phyloP scores from a whole-genome alignment of 2,888 invertebrate species.

The Liopterus haemorrhoidalis region DNA sequence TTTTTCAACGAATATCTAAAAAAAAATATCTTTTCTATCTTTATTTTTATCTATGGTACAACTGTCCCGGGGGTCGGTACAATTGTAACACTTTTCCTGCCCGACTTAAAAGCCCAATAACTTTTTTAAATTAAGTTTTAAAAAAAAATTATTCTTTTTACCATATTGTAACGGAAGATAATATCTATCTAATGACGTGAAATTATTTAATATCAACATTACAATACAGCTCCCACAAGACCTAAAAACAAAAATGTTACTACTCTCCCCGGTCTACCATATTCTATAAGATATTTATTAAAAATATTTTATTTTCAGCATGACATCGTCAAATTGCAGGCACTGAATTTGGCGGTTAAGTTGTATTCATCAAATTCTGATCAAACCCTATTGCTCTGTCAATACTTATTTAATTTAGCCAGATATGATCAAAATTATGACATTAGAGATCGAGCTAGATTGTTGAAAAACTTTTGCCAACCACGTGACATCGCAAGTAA shows the following conservation, averaged over 20 bases:
- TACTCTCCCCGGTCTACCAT: too few relatives aligned
- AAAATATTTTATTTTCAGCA: slow-evolving; percentile 55
- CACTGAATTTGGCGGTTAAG: slow-evolving; percentile 91
- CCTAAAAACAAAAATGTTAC: neutral
- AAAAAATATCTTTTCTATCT: too few relatives aligned
- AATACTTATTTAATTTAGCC: slow-evolving; percentile 90
- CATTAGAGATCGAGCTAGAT: slow-evolving; percentile 89
- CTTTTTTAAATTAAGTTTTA: too few relatives aligned
- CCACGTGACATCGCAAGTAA: slow-evolving; percentile 45
- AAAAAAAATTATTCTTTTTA: too few relatives aligned
- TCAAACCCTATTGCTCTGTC: slow-evolving; percentile 79
- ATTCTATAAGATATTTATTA: too few relatives aligned
- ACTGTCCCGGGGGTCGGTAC: too few relatives aligned
- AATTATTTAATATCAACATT: slow-evolving; percentile 1
- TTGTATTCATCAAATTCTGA: slow-evolving; percentile 81
- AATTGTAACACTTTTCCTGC: too few relatives aligned
- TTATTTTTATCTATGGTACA: too few relatives aligned
- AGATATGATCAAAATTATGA: slow-evolving; percentile 98
- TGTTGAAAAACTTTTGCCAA: slow-evolving; percentile 76
- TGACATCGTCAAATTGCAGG: slow-evolving; percentile 92
- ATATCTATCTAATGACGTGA: neutral
- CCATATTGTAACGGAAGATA: too few relatives aligned
- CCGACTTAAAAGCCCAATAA: too few relatives aligned
- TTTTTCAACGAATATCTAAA: too few relatives aligned
- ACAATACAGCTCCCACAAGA: neutral